phyloP scores from a whole-genome alignment of 2,797 vertebrate genomes.

The Sebastes minor region DNA sequence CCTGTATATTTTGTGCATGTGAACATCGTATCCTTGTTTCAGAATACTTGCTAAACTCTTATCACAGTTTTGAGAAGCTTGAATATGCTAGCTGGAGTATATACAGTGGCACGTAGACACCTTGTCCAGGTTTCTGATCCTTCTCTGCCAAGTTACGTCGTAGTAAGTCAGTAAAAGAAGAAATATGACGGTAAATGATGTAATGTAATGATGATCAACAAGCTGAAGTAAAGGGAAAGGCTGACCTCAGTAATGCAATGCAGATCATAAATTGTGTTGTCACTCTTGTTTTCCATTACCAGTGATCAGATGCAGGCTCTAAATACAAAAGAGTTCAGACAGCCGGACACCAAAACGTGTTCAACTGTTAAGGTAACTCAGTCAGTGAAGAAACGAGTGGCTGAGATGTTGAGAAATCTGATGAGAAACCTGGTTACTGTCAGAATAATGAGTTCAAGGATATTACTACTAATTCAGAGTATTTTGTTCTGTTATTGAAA shows the following conservation, averaged over 20 bases:
- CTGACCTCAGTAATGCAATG: not conserved
- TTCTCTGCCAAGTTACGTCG: not conserved
- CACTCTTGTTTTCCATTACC: not conserved
- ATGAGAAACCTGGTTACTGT: not conserved
- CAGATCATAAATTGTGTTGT: not conserved
- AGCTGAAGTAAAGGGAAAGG: not conserved
- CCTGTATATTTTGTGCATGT: not conserved
- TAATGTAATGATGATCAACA: not conserved
- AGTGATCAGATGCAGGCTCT: not conserved
- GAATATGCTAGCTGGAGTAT: not conserved
- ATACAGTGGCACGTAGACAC: not conserved
- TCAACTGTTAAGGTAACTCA: not conserved
- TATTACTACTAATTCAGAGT: not conserved
- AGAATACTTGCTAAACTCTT: not conserved
- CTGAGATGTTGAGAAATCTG: not conserved
- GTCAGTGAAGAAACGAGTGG: not conserved
- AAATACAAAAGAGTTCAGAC: not conserved
- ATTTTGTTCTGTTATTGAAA: not conserved
- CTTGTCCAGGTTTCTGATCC: not conserved
- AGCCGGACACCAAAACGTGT: not conserved
- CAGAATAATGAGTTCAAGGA: not conserved
- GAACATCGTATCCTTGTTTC: not conserved
- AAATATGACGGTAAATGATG: not conserved
- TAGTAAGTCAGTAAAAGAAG: not conserved
- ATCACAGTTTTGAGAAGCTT: not conserved